Percentiles rank a stretch among this genome's conserved stretches.
Evolutionary conservation across 1,140 invertebrate genomes (phyloP).

Genomic region (Drosophila kanapiae): DNA sequence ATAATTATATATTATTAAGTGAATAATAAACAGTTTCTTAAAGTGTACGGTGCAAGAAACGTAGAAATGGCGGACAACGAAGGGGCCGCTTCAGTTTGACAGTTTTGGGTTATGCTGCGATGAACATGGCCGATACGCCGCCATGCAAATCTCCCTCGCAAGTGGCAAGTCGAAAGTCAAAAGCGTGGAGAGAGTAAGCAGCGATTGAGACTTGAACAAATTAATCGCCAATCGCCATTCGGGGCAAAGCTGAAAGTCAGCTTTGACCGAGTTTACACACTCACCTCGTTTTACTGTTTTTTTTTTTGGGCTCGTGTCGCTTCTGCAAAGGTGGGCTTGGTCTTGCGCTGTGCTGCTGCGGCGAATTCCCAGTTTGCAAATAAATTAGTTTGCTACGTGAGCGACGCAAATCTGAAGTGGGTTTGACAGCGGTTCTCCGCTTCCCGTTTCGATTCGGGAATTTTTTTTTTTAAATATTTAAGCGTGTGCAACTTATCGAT

Average conservation of each 20-base stretch:
- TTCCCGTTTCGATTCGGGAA: conserved; percentile 5
- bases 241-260: conserved; percentile 36
- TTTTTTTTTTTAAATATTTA: conserved; percentile 71
- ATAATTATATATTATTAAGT: neutral
- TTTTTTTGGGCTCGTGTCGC: conserved; percentile 1
- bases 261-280: conserved; percentile 51
- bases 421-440: conserved; percentile 65
- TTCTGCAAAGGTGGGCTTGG: conserved; percentile 20
- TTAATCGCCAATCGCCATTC: conserved; percentile 76
- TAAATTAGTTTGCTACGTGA: conserved; percentile 81
- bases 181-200: conserved; percentile 38
- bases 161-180: conserved; percentile 32
- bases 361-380: conserved; percentile 76
- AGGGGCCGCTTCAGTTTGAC: conserved; percentile 70
- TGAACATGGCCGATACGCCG: conserved; percentile 71
- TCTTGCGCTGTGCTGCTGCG: neutral
- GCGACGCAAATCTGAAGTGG: conserved; percentile 79
- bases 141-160: conserved; percentile 65
- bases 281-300: neutral
- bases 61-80: conserved; percentile 17
- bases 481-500: conserved; percentile 73
- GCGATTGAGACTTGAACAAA: conserved; percentile 77
- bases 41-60: conserved; percentile 4
- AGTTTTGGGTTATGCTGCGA: conserved; percentile 80
- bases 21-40: neutral